Base-by-base conservation (phyloP, 2,797 vertebrate species). In the Cichlasoma orientale region DNA sequence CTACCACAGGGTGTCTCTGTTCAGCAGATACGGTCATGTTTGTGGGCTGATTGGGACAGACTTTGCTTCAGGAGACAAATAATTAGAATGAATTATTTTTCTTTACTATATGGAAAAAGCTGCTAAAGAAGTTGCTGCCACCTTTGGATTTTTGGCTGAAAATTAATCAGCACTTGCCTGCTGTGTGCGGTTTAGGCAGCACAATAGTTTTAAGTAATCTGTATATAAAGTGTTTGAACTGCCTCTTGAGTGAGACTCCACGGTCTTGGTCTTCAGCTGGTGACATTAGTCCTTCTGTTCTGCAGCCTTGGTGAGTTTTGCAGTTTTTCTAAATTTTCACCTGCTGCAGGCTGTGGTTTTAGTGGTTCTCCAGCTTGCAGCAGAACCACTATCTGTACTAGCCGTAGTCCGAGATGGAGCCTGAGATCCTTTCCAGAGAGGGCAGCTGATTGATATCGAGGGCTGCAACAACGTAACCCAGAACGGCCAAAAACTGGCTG, bases 1-100 rank as follows among this genome's bases (percentile, higher is more conserved):
- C 52, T 59, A 52, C 76, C 80, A 73, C 83, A 74, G 0, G 69
- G 77, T 80, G 81, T 79, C 77, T 55, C 78, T 84, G 78, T 61
- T 74, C 3, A 77, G 21, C 82, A 16, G 11, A 31, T 57, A 5
- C 57, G 56, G 10, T 66, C 11, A 21, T 29, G 14, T 21, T 56
- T 18, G 61, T 68, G 70, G 53, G 12, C 54, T 56, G 50, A 10
- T 29, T 7, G n/a, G 52, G 19, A 72, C 18, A 13, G 61, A n/a
- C 21, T 33, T 4, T 23, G 12, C 7, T 50, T 57, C 7, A 73
- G 25, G 33, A 29, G 5, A 31, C 9, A 57, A 57, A 19, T 72
- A 16, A 25, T 16, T 10, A 18, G 18, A 10, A 19, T 66, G 9
- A 66, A 66, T 66, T 8, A 61, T 41, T 41, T 66, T 66, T 47